Evolutionary conservation across 2,888 invertebrate genomes (phyloP), one percentile per base, ranked within the genome.

Genomic region (Metellina segmentata): DNA sequence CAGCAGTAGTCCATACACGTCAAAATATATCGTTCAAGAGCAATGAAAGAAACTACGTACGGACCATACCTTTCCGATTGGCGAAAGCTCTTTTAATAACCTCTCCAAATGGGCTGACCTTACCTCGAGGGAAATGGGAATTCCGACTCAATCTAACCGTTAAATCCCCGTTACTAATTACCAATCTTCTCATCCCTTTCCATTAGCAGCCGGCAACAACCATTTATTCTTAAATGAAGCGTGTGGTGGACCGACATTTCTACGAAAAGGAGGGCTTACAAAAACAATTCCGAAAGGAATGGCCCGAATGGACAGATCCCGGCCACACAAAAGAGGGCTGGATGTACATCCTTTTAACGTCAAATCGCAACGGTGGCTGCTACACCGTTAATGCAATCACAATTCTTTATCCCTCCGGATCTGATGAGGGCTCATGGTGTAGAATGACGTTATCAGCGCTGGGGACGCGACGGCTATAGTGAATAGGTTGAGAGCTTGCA

Each of bases 351-450:
- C 75, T 49, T 85, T 61, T 75, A 75, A 75, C 53, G 82, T 82
- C 71, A 51, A 53, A 79, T 61, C 79, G 53, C 52, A 13, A 81
- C 75, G 19, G 74, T 34, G 7, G 48, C 74, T 78, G 82, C 70
- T 11, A 19, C 53, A 20, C 74, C 53, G 48, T 75, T 72, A 89
- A 89, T 71, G 78, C 79, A 83, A 85, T 89, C 53, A 69, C 78
- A 79, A 72, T 89, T 89, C 89, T 75, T 90, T 90, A 90, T 85
- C 85, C 85, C 69, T 52, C 4, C 77, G 75, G 88, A 82, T 77
- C 74, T 79, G 82, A 82, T 90, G 89, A 70, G 89, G 52, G 48
- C 61, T 53, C 13, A 53, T 34, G 34, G 34, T 34, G 61, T 48
- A n/a, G 53, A 34, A 77, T 82, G 82, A 83, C 82, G 72, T 89